Evolutionary conservation across 2,888 invertebrate species (phyloP), one percentile per base, ranked within the genome.

Genomic region (Tipula helvola): DNA sequence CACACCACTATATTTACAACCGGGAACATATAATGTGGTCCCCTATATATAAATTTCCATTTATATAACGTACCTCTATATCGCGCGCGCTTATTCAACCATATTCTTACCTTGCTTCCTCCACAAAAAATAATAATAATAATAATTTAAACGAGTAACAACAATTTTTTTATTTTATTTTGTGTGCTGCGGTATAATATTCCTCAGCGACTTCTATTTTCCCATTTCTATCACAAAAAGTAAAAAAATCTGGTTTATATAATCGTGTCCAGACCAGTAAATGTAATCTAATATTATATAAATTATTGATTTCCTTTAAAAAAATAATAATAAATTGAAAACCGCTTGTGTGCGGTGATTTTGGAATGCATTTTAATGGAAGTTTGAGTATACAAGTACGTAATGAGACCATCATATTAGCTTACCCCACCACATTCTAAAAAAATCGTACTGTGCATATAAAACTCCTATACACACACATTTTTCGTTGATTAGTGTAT

Each of bases 201-300:
- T 71, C 71, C 71, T 71, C 28, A 71, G 71, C 28, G 71, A 71
- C 71, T 71, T 71, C 71, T 28, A 71, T 71, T 28, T 71, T 71
- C 71, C 71, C 71, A 71, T 71, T 71, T 71, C 28, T 28, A 71
- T 12, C 16, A 71, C 28, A 71, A 71, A 57, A 57, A 57, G 16
- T 57, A 57, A 47, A n/a, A 42, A 7, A 57, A 71, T 71, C 71
- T 71, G 71, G 71, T 71, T 71, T 71, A 71, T 71, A 28, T 71
- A 71, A 71, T 71, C 71, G 71, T 71, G 71, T 71, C 71, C 71
- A 71, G 71, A 71, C 71, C 71, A 71, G 71, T 71, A 71, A 71
- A 71, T 71, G 71, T 71, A 71, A 71, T 71, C 71, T 71, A 71
- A 71, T 71, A 71, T 71, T 71, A 71, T 71, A 71, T 71, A 71